These are phyloP conservation scores for Schizopygopsis malacanthus DNA, from an alignment of 2,797 vertebrate species.

Conservation along the genomic window DNA sequence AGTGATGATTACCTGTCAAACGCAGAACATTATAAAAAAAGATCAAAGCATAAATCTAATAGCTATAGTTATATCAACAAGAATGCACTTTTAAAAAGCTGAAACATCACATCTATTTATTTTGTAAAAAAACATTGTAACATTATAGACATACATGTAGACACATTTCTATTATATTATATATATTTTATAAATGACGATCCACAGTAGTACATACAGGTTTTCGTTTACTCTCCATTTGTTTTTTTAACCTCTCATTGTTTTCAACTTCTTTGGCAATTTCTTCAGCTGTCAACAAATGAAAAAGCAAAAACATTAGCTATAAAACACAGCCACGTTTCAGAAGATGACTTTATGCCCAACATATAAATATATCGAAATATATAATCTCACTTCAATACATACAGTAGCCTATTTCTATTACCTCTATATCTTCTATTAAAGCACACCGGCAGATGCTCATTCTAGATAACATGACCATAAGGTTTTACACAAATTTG, in stretches of 20 bases:
- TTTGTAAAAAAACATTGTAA: neutral
- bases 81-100: neutral
- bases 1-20: slow-evolving; percentile 84
- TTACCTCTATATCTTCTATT: neutral
- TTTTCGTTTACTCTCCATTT: slow-evolving; percentile 78
- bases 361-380: neutral
- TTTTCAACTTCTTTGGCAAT: slow-evolving; percentile 89
- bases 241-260: slow-evolving; percentile 85
- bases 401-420: neutral
- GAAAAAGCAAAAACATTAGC: neutral
- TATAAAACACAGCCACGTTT: neutral
- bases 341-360: neutral
- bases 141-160: neutral
- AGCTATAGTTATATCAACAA: neutral
- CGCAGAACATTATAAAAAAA: slow-evolving; percentile 25
- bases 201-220: slow-evolving; percentile 76
- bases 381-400: neutral
- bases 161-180: neutral
- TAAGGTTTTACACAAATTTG: neutral
- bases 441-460: neutral
- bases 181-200: neutral
- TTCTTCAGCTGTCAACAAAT: slow-evolving; percentile 82
- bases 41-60: neutral
- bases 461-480: neutral
- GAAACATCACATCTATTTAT: neutral